A percentile compares a stretch with the other conserved stretches of the same genome.
phyloP scores from a whole-genome alignment of 2,113 vertebrate genomes.

The Pontoporia blainvillei region DNA sequence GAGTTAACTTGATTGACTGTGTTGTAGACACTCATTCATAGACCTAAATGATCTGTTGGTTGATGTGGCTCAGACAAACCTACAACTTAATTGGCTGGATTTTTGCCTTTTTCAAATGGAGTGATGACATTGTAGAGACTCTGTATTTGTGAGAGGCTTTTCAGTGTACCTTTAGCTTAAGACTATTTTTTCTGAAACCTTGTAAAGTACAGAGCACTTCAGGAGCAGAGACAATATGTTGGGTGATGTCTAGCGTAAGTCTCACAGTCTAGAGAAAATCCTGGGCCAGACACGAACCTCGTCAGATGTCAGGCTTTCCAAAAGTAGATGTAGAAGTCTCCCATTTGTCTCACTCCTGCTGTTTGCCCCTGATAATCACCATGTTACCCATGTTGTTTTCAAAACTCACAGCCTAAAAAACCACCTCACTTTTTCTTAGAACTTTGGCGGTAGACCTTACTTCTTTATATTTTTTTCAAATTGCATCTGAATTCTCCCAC shows the following conservation, averaged over 20 bases:
- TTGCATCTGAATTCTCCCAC: neutral
- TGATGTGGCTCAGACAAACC: conserved; percentile 1
- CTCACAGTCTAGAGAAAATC: neutral
- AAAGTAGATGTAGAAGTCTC: conserved; percentile 12
- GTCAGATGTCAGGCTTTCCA: neutral
- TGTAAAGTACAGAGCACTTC: neutral
- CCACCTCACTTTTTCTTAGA: conserved; percentile 20
- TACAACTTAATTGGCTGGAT: neutral
- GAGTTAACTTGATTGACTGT: neutral
- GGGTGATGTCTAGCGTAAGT: neutral
- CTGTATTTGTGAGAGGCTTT: neutral
- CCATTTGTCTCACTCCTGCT: conserved; percentile 11
- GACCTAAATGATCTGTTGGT: neutral
- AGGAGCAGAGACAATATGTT: conserved; percentile 1
- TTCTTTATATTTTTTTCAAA: neutral
- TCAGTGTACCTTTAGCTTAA: neutral
- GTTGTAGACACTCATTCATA: neutral
- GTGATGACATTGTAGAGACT: neutral
- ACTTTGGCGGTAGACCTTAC: neutral
- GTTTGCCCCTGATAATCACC: neutral
- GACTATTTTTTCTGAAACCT: neutral
- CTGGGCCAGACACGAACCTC: neutral
- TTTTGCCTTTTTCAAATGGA: conserved; percentile 15
- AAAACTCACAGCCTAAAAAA: neutral
- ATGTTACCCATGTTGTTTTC: neutral